Evolutionary conservation across 2,113 vertebrate genomes (phyloP).

Genomic region (Prochilodus magdalenae): DNA sequence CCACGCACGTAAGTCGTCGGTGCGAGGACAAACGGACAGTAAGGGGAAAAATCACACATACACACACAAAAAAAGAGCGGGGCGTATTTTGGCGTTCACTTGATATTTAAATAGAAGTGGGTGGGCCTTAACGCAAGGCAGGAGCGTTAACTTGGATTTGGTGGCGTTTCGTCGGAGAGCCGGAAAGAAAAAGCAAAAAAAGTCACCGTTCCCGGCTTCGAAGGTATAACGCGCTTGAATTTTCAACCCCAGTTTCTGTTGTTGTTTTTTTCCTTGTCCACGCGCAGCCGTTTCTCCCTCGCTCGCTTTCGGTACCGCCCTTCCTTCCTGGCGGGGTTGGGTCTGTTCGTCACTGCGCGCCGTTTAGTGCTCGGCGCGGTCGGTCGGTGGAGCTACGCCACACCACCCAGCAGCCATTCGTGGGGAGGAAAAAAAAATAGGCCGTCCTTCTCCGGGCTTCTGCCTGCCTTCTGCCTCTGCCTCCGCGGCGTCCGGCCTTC

Average conservation of each 20-base stretch:
- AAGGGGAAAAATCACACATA: conserved; percentile 54
- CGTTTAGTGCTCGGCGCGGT: conserved; percentile 72
- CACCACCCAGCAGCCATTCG: conserved; percentile 90
- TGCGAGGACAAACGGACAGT: conserved; percentile 43
- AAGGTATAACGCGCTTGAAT: conserved; percentile 13
- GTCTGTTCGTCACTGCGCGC: conserved; percentile 80
- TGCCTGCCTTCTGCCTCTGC: conserved; percentile 79
- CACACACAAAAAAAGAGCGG: conserved; percentile 57
- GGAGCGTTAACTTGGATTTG: conserved; percentile 74
- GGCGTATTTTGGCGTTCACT: conserved; percentile 70
- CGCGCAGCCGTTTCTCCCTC: background rate
- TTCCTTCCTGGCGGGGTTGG: conserved; percentile 84
- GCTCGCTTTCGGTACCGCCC: conserved; percentile 78
- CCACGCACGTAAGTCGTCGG: no score
- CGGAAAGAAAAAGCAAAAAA: background rate
- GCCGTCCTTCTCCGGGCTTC: conserved; percentile 89
- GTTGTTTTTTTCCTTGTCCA: background rate
- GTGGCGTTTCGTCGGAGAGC: conserved; percentile 68
- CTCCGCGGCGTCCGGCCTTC: conserved; percentile 86
- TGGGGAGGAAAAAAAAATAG: conserved; percentile 84
- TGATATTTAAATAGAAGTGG: conserved; percentile 83
- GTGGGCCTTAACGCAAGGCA: conserved; percentile 73
- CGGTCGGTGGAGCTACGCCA: conserved; percentile 90
- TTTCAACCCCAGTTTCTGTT: background rate
- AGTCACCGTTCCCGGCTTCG: background rate